Evolutionary conservation across 2,113 vertebrate genomes (phyloP).

Genomic region (Trinectes maculatus): DNA sequence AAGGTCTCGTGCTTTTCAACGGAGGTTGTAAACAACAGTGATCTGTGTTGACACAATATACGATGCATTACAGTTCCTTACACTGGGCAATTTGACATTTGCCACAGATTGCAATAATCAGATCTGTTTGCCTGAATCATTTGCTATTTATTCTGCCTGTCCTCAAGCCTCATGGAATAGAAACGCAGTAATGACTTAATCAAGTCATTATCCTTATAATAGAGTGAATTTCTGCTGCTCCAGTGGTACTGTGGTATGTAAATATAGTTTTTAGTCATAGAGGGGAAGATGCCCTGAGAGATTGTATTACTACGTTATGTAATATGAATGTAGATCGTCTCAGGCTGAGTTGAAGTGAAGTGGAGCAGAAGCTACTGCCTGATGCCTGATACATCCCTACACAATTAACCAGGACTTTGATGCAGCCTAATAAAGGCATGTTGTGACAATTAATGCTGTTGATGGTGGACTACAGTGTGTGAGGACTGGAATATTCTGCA

Average conservation of each 20-base stretch:
- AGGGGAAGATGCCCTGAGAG: slow-evolving; percentile 29
- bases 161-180: slow-evolving; percentile 1
- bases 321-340: slow-evolving; percentile 43
- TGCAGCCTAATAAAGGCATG: slow-evolving; percentile 46
- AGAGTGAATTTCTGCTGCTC: slow-evolving; percentile 1
- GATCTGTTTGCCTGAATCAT: slow-evolving; percentile 21
- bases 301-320: slow-evolving; percentile 35
- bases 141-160: neutral
- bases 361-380: slow-evolving; percentile 70
- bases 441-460: slow-evolving; percentile 46
- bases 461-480: slow-evolving; percentile 38
- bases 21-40: slow-evolving; percentile 1
- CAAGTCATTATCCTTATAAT: slow-evolving; percentile 11
- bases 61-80: slow-evolving; percentile 7
- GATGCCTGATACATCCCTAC: slow-evolving; percentile 39
- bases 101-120: slow-evolving; percentile 32
- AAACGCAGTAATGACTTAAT: slow-evolving; percentile 28
- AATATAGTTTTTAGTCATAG: slow-evolving; percentile 28
- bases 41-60: slow-evolving; percentile 4
- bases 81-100: slow-evolving; percentile 14
- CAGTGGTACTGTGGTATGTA: slow-evolving; percentile 17
- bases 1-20: neutral
- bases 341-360: slow-evolving; percentile 49
- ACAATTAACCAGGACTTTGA: slow-evolving; percentile 46
- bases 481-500: neutral